Conservation (phyloP, 2,797 vertebrate genomes). For the Anguilla megastoma region DNA sequence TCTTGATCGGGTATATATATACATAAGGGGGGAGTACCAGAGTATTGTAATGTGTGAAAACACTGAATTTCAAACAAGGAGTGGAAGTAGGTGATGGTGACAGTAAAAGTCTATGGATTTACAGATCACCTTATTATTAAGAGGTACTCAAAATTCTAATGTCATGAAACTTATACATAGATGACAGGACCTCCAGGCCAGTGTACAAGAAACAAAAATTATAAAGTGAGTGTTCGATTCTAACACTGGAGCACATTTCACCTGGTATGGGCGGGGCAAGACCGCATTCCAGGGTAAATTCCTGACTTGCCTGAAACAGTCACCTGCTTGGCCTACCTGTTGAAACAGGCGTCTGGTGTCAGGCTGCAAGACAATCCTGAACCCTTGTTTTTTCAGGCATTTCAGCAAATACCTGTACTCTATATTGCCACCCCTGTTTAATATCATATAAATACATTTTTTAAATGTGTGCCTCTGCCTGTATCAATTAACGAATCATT, state of each 20-base stretch:
- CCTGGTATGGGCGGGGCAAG: neutral
- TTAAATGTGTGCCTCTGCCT: neutral
- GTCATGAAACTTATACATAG: neutral
- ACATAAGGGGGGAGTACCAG: neutral
- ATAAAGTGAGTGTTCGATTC: neutral
- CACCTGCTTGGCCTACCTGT: constrained; percentile 47
- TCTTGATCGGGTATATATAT: neutral
- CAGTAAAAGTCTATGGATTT: neutral
- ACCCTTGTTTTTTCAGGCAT: neutral
- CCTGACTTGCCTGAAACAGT: constrained; percentile 50
- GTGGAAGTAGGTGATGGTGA: neutral
- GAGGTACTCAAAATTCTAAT: neutral
- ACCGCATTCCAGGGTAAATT: constrained; percentile 62
- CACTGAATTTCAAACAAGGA: neutral
- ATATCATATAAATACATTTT: neutral
- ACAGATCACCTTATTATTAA: neutral
- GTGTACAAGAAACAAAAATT: neutral
- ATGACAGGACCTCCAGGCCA: neutral
- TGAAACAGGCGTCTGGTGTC: constrained; percentile 44
- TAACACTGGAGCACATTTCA: neutral
- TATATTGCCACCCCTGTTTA: neutral
- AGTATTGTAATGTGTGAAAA: neutral
- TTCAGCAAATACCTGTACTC: neutral
- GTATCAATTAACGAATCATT: neutral
- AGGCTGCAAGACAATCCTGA: constrained; percentile 12